Conservation (phyloP, 2,888 invertebrate species). For the Ichneumon xanthorius region DNA sequence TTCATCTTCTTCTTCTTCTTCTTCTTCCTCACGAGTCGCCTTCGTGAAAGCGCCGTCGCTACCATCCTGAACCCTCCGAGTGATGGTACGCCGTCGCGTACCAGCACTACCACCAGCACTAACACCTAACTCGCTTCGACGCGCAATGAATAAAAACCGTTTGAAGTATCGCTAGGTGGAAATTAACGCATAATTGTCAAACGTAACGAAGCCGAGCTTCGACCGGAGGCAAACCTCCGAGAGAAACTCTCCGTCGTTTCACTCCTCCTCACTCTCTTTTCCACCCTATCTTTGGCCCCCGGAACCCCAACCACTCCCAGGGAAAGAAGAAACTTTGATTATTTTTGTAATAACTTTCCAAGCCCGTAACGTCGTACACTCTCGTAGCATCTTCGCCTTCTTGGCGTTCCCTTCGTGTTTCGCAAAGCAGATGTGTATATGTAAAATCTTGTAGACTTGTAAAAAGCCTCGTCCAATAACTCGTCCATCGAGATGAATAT, state of each 20-base stretch:
- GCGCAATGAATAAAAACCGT: conserved; percentile 85
- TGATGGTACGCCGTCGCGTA: conserved; percentile 44
- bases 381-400: conserved; percentile 7
- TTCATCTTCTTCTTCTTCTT: conserved; percentile 25
- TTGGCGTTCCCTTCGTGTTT: conserved; percentile 30
- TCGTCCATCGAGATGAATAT: conserved; percentile 37
- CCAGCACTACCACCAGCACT: conserved; percentile 69
- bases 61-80: conserved; percentile 63
- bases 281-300: conserved; percentile 49
- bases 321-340: conserved; percentile 82
- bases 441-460: conserved; percentile 36
- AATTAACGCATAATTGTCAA: conserved; percentile 85
- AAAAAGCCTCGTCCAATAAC: conserved; percentile 15
- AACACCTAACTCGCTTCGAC: conserved; percentile 78
- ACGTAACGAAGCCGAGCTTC: conserved; percentile 81
- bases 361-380: conserved; percentile 58
- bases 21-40: conserved; percentile 35
- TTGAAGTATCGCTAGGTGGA: conserved; percentile 84
- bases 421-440: conserved; percentile 62
- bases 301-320: conserved; percentile 64
- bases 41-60: conserved; percentile 45
- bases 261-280: conserved; percentile 53
- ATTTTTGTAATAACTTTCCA: conserved; percentile 83
- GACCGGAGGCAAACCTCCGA: conserved; percentile 70
- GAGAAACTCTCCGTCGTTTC: conserved; percentile 65